Conservation (phyloP, 1,140 invertebrate species). For the Tetramorium simillimum region DNA sequence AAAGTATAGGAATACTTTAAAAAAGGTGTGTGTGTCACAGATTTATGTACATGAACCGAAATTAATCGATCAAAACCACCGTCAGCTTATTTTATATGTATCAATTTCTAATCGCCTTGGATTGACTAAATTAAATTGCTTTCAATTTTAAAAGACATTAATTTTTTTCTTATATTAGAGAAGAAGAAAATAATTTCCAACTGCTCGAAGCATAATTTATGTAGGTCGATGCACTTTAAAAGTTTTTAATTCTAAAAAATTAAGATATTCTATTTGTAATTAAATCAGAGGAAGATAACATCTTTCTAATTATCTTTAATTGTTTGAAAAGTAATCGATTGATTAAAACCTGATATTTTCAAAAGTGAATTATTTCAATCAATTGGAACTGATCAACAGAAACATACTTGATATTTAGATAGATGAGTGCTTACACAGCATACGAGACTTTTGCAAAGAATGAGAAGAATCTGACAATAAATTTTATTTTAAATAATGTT, state of each 20-base stretch:
- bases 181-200: no score
- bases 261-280: not conserved
- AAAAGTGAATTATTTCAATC: not conserved
- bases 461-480: not conserved
- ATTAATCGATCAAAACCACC: not conserved
- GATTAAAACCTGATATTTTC: not conserved
- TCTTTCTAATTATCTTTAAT: not conserved
- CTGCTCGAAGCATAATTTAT: not conserved
- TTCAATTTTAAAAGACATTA: no score
- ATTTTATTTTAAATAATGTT: not conserved
- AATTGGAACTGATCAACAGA: not conserved
- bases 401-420: not conserved
- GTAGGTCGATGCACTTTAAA: not conserved
- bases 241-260: not conserved
- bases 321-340: not conserved
- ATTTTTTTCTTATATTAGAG: no score
- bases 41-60: not conserved
- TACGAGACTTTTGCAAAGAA: not conserved
- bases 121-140: no score
- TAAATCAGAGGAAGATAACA: not conserved
- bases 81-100: not conserved
- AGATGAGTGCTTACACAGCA: not conserved
- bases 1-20: not conserved
- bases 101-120: not conserved
- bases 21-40: conserved; percentile 2